Evolutionary conservation across 2,113 vertebrate genomes (phyloP), one percentile per base, ranked within the genome.

Genomic region (Corythoichthys intestinalis): DNA sequence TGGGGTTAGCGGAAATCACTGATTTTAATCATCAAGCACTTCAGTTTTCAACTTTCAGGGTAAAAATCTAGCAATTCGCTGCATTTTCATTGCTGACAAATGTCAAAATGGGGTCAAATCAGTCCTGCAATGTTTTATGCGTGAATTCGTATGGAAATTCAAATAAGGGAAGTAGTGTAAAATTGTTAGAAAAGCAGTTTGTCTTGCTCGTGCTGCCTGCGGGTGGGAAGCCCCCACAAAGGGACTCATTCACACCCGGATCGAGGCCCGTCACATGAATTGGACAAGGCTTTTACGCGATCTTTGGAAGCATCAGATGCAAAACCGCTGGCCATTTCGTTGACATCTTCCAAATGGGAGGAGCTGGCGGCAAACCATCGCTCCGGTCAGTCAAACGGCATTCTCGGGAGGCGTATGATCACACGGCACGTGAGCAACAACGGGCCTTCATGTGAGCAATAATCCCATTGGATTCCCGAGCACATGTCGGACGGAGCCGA

Each of bases 141-240:
- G 2, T 10, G 9, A 4, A 58, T 14, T 37, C 34, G 35, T 58
- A 3, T 14, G 34, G 14, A 13, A 37, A 7, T n/a, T n/a, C n/a
- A 15, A 34, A 35, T 34, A 20, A 48, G 77, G 72, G 0, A 6
- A 4, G 69, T 60, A 56, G 66, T 67, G 69, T 52, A 68, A 60
- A 80, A 67, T 58, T 11, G 39, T 49, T 35, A 66, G 71, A 70
- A 74, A 75, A 81, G 61, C 54, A 69, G 82, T 80, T 82, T 75
- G 74, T 77, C 14, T 77, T 79, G 73, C 46, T 69, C 53, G 41
- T 15, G 0, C 60, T 20, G 68, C 72, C 74, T n/a, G 1, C 63
- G 56, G 80, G 58, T 73, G 46, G 62, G 58, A 48, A 59, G 17
- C 47, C 4, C 2, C 73, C 48, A 69, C 60, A 15, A 79, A 38